These are phyloP conservation scores for Danaus melanippus DNA, from an alignment of 1,140 invertebrate genomes.

Conservation along the genomic window DNA sequence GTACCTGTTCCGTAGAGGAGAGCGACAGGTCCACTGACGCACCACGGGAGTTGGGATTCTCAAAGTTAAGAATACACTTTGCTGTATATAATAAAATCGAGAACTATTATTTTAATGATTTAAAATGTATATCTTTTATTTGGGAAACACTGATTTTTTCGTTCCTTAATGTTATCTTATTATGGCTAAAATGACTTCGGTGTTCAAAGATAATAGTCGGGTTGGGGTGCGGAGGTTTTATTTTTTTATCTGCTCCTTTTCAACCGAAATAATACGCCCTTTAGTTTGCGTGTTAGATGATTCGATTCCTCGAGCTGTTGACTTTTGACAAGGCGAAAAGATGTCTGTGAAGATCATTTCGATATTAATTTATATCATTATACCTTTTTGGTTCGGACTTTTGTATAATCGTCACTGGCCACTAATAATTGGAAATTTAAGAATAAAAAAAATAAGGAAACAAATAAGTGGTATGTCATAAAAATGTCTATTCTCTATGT, in stretches of 20 bases:
- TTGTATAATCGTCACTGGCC: neutral
- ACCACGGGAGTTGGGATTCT: slow-evolving; percentile 33
- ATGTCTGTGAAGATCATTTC: slow-evolving; percentile 11
- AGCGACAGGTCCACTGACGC: slow-evolving; percentile 66
- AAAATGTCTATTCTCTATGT: too few species aligned
- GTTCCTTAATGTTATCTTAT: slow-evolving; percentile 71
- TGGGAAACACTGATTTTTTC: slow-evolving; percentile 35
- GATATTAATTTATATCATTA: slow-evolving; percentile 7
- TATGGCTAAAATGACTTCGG: slow-evolving; percentile 71
- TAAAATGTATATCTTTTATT: slow-evolving; percentile 14
- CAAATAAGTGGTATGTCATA: too few species aligned
- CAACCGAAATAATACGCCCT: slow-evolving; percentile 52
- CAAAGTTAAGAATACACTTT: slow-evolving; percentile 30
- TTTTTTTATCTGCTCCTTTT: slow-evolving; percentile 55
- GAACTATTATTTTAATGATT: too few species aligned
- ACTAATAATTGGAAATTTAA: slow-evolving; percentile 1
- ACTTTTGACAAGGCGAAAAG: slow-evolving; percentile 24
- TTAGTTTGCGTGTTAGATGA: slow-evolving; percentile 57
- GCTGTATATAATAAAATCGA: neutral
- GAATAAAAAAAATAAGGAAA: too few species aligned
- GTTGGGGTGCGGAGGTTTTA: slow-evolving; percentile 40
- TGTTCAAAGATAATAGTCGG: slow-evolving; percentile 67
- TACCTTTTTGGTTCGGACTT: neutral
- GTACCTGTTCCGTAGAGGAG: slow-evolving; percentile 57
- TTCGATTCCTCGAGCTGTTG: slow-evolving; percentile 44